These are phyloP conservation scores for Pandion haliaetus DNA, from an alignment of 2,113 vertebrate genomes.

Conservation along the genomic window DNA sequence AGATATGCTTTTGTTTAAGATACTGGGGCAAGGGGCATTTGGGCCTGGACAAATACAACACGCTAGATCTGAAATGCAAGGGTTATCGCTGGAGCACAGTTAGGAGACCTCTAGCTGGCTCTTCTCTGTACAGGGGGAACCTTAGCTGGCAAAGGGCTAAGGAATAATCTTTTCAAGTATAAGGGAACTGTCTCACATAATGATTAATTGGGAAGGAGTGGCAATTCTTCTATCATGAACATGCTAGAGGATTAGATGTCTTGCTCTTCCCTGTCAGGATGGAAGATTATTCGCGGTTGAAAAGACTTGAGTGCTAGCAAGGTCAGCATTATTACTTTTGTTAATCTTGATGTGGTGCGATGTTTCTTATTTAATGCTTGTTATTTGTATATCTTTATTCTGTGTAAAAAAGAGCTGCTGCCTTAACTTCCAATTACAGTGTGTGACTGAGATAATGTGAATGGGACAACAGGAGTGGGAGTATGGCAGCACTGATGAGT, in stretches of 20 bases:
- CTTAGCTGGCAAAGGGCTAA: background rate
- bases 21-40: background rate
- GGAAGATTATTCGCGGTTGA: slow-evolving; percentile 64
- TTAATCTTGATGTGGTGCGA: slow-evolving; percentile 43
- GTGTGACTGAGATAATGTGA: slow-evolving; percentile 36
- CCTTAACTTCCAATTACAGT: slow-evolving; percentile 11
- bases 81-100: background rate
- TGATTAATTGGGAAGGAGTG: slow-evolving; percentile 61
- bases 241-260: slow-evolving; percentile 37
- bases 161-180: background rate
- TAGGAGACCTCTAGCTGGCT: background rate
- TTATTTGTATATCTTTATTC: slow-evolving; percentile 58
- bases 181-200: background rate
- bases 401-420: background rate
- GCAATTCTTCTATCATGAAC: slow-evolving; percentile 23
- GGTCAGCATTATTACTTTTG: slow-evolving; percentile 68
- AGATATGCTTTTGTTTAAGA: background rate
- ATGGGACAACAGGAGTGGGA: background rate
- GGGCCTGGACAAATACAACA: background rate
- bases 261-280: slow-evolving; percentile 25
- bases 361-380: slow-evolving; percentile 71
- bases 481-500: slow-evolving; percentile 26
- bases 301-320: slow-evolving; percentile 55
- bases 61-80: background rate
- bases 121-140: background rate